Evolutionary conservation across 2,888 invertebrate species (phyloP), one percentile per base, ranked within the genome.

Genomic region (Leptarthrus brevirostris): DNA sequence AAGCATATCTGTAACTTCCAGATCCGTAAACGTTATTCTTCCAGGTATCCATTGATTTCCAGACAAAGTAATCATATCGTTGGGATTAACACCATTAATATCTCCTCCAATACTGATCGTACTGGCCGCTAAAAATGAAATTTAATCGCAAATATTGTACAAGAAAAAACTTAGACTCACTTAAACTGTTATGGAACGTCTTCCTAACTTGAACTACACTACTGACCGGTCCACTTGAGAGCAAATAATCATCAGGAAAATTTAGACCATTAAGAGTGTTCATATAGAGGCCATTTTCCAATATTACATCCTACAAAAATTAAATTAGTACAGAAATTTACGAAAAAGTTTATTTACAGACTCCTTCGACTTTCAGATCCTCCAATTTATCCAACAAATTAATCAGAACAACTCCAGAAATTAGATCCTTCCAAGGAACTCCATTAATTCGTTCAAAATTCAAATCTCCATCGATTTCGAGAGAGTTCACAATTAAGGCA

Each of bases 231-330:
- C 81, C 81, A 77, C 84, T 82, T 1, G 80, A 80, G 75, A 86
- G 80, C 3, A 89, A 79, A 76, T 85, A 90, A 34, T 87, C 87
- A 8, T 84, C 81, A 0, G 89, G 89, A 80, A 88, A 90, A 61
- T 79, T 78, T 0, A 89, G 77, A 22, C 79, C 79, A 78, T 90
- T 89, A 6, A 90, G 80, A 36, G 78, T 79, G 16, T 81, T 78
- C 18, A 86, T 79, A 1, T 79, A 74, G 14, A 86, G 77, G 18
- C 80, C 74, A 36, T 82, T 79, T 72, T 83, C 81, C 3, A 86
- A 80, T 53, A 81, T 78, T 12, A 88, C 78, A 76, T 84, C 80
- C 87, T 88, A 74, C 77, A 83, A 76, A 54, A 70, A 36, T 8
- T 16, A 26, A 56, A 69, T 22, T 30, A 30, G 8, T 30, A 30